Evolutionary conservation across 2,797 vertebrate species (phyloP).

Genomic region (Poeciliopsis gracilis): DNA sequence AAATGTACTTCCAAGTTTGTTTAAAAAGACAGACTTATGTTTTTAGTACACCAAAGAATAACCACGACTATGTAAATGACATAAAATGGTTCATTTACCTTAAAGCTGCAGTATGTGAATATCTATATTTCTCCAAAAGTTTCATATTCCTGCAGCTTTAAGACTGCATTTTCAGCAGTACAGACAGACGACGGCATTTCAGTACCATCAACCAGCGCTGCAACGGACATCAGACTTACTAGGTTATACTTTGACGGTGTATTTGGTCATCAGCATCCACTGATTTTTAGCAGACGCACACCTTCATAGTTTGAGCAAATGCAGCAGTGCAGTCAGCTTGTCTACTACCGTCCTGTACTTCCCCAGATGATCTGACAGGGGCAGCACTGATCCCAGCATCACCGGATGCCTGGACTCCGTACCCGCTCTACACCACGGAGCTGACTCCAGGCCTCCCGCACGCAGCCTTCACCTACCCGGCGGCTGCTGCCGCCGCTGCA

Average conservation of each 20-base stretch:
- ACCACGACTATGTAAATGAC: background rate
- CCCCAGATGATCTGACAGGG: slow-evolving; percentile 95
- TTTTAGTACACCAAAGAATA: background rate
- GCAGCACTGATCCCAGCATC: slow-evolving; percentile 95
- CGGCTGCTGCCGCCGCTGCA: slow-evolving; percentile 89
- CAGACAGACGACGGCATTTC: background rate
- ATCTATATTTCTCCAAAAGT: no score
- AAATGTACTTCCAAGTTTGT: background rate
- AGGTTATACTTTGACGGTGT: background rate
- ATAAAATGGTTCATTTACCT: background rate
- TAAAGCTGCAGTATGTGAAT: background rate
- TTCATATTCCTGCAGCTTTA: background rate
- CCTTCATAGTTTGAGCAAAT: background rate
- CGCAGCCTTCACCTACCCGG: slow-evolving; percentile 94
- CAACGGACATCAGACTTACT: background rate
- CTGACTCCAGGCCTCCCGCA: slow-evolving; percentile 95
- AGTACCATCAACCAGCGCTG: background rate
- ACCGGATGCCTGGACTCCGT: slow-evolving; percentile 96
- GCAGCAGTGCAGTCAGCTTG: slow-evolving; percentile 43
- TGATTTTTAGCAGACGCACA: background rate
- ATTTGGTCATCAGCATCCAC: background rate
- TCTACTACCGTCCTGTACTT: slow-evolving; percentile 46
- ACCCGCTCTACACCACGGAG: slow-evolving; percentile 96
- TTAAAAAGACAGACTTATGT: background rate
- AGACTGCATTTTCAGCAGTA: background rate